Percentiles rank a stretch among this genome's conserved stretches.
These are phyloP conservation scores for Umimayanthus chanpuru DNA, from an alignment of 92 coral and sea anemone genomes.

Conservation along the genomic window DNA sequence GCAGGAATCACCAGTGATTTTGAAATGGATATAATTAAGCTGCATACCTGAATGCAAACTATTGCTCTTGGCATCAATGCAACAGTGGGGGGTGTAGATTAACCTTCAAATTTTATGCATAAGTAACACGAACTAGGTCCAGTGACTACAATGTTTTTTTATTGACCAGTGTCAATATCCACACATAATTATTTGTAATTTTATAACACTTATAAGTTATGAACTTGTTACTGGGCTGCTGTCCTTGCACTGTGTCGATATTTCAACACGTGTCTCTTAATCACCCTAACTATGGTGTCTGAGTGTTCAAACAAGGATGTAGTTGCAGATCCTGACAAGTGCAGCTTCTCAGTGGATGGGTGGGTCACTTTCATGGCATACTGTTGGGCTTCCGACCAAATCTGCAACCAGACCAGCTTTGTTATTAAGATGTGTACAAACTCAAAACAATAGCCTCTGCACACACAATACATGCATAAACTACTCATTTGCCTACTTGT, in stretches of 20 bases:
- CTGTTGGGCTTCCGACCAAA: constrained; percentile 75
- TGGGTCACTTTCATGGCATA: constrained; percentile 55
- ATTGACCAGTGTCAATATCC: no score
- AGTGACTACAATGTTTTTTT: no score
- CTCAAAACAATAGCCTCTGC: no score
- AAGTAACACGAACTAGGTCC: no score
- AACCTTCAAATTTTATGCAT: neutral
- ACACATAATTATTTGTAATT: no score
- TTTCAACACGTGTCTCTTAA: constrained; percentile 69
- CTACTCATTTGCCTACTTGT: no score
- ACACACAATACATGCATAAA: no score
- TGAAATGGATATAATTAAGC: no score
- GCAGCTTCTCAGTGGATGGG: constrained; percentile 63
- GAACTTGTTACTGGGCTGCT: constrained; percentile 23
- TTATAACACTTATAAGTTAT: no score
- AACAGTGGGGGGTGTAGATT: neutral
- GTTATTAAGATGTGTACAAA: no score
- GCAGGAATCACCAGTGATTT: no score
- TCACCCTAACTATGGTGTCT: constrained; percentile 62
- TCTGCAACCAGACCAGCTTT: constrained; percentile 42
- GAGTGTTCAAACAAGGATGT: constrained; percentile 72
- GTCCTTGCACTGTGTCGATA: constrained; percentile 63
- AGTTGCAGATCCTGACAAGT: constrained; percentile 71
- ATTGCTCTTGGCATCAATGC: neutral
- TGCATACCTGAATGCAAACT: neutral